Conservation (phyloP, 2,888 invertebrate species). For the Steinernema scapterisci region DNA sequence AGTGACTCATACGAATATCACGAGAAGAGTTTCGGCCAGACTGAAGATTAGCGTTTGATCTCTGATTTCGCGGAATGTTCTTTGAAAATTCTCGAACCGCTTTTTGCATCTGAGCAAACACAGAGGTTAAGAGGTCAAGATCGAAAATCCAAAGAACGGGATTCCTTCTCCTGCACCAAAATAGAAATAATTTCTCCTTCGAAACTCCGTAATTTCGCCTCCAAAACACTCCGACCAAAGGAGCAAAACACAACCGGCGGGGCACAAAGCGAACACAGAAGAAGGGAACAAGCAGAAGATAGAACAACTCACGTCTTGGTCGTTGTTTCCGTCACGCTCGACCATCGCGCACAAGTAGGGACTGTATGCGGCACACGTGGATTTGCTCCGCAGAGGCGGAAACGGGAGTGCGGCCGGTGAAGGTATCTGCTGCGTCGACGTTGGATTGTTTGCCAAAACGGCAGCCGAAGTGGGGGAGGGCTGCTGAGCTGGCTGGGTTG, state of each 20-base stretch:
- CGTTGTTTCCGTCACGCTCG: slow-evolving; percentile 32
- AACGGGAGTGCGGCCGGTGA: slow-evolving; percentile 8
- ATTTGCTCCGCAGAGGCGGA: slow-evolving; percentile 33
- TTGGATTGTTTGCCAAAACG: slow-evolving; percentile 18
- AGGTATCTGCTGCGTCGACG: background rate
- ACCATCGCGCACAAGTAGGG: slow-evolving; percentile 38
- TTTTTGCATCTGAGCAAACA: background rate
- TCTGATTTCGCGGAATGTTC: no score
- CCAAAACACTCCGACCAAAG: no score
- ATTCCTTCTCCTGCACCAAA: background rate
- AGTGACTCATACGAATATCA: no score
- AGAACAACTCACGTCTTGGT: slow-evolving; percentile 11
- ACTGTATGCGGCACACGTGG: slow-evolving; percentile 39
- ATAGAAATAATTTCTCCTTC: background rate
- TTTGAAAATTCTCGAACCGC: no score
- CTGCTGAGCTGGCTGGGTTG: slow-evolving; percentile 15
- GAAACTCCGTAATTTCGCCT: no score
- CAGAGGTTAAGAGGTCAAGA: background rate
- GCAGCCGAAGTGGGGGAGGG: slow-evolving; percentile 30
- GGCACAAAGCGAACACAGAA: background rate
- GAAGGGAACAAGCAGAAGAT: background rate
- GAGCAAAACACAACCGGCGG: no score
- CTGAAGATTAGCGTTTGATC: no score
- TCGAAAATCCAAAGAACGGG: background rate
- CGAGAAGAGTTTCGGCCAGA: no score